phyloP scores from a whole-genome alignment of 2,888 invertebrate genomes.

The Nymphalis urticae region DNA sequence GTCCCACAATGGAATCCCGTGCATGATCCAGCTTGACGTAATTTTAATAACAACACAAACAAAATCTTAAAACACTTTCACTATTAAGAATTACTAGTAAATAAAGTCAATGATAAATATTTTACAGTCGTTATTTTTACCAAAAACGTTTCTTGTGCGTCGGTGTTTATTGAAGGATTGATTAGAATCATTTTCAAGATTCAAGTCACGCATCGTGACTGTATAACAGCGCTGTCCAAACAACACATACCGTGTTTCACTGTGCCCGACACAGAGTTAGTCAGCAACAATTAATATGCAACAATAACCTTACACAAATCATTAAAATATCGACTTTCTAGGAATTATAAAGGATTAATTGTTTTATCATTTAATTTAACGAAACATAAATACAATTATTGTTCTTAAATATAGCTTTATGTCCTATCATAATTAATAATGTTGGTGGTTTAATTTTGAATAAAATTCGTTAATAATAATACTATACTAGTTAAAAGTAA shows the following conservation, averaged over 20 bases:
- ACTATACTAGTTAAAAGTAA: not conserved
- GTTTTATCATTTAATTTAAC: no score
- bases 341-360: no score
- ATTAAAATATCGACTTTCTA: no score
- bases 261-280: slow-evolving; percentile 36
- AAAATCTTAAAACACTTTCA: slow-evolving; percentile 10
- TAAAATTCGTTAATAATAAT: no score
- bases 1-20: slow-evolving; percentile 5
- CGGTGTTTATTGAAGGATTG: slow-evolving; percentile 51
- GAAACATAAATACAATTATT: no score
- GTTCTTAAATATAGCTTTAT: no score
- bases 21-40: slow-evolving; percentile 22
- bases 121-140: slow-evolving; percentile 5
- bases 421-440: no score
- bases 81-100: not conserved
- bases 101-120: not conserved
- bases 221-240: slow-evolving; percentile 1
- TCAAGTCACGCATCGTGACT: slow-evolving; percentile 63
- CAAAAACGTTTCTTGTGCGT: slow-evolving; percentile 36
- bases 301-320: not conserved
- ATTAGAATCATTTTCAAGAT: slow-evolving; percentile 63
- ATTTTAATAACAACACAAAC: slow-evolving; percentile 4
- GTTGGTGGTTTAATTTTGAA: no score
- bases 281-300: not conserved
- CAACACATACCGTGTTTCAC: slow-evolving; percentile 32